Base-by-base conservation (phyloP, 2,888 invertebrate genomes). In the Drosophila emarginata region DNA sequence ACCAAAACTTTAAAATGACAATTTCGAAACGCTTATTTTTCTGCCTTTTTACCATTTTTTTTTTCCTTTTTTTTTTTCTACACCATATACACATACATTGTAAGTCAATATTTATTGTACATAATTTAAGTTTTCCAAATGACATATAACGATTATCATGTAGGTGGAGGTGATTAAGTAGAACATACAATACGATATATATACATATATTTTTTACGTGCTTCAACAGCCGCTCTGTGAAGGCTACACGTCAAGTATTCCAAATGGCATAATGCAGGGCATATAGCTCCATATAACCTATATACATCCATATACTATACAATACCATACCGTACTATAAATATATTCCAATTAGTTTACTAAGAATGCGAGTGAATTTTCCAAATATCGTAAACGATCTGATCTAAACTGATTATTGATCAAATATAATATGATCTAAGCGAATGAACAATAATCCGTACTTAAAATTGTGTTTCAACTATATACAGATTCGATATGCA, bases 231-330 rank as follows among this genome's bases (percentile, higher is more conserved):
- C 76, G 76, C 73, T 75, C 61, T 73, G 67, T 74, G 61, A 71
- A 64, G 60, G 68, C 74, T 64, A 67, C 73, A 72, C 64, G 50
- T 39, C 71, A 69, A 84, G 87, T 84, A 87, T 84, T 82, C 76
- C 76, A 76, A 54, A 61, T 54, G 50, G 61, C 63, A 61, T 72
- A 64, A 60, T 71, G 60, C 77, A 61, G 79, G 45, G 61, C 74
- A 60, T 62, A 72, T 67, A 59, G 63, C 54, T 57, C 58, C 32
- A 36, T 52, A 53, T 40, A 39, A 56, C 21, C 28, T 65, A 52
- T 71, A 45, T 45, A 70, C 15, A 50, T 50, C 39, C 61, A 72
- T 28, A 12, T 21, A 69, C 58, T 60, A 56, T 69, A 69, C 50
- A 23, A 64, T 59, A 45, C 15, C 32, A 5, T n/a, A n/a, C n/a